phyloP scores from a whole-genome alignment of 2,797 vertebrate genomes.

The Pantherophis alleghaniensis region DNA sequence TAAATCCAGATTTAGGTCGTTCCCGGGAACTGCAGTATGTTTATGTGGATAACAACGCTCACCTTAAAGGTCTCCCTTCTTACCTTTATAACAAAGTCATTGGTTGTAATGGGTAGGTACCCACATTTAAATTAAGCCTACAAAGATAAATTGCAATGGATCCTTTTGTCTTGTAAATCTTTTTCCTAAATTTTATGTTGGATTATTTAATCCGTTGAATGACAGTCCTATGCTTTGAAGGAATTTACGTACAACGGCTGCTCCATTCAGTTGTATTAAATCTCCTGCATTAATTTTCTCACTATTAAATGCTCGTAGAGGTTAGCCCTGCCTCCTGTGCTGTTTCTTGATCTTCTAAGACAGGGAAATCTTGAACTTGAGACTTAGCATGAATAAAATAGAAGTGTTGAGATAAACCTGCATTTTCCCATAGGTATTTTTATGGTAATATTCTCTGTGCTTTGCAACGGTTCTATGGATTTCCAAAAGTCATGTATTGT shows the following conservation, averaged over 20 bases:
- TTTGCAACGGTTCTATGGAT: neutral
- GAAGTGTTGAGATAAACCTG: slow-evolving; percentile 25
- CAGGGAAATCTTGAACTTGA: slow-evolving; percentile 16
- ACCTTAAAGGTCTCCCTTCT: slow-evolving; percentile 85
- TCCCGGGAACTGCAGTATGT: slow-evolving; percentile 94
- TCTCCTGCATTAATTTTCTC: slow-evolving; percentile 44
- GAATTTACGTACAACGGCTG: slow-evolving; percentile 15
- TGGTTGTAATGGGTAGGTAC: slow-evolving; percentile 81
- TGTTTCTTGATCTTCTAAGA: slow-evolving; percentile 27
- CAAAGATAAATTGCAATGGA: neutral
- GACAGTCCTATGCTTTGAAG: slow-evolving; percentile 19
- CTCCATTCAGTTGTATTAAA: slow-evolving; percentile 38
- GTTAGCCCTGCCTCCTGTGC: slow-evolving; percentile 15
- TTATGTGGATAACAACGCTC: slow-evolving; percentile 89
- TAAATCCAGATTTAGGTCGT: slow-evolving; percentile 87
- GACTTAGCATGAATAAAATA: slow-evolving; percentile 3
- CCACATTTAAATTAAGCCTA: slow-evolving; percentile 18
- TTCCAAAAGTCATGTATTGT: neutral
- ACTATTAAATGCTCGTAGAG: neutral
- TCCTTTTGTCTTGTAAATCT: slow-evolving; percentile 18
- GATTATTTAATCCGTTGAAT: slow-evolving; percentile 20
- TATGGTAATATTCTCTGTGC: neutral
- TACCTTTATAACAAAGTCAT: slow-evolving; percentile 93
- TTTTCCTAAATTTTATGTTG: neutral
- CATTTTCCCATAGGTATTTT: neutral